These are phyloP conservation scores for Brachionus koreanus DNA, from an alignment of 1,140 invertebrate genomes.

Conservation along the genomic window DNA sequence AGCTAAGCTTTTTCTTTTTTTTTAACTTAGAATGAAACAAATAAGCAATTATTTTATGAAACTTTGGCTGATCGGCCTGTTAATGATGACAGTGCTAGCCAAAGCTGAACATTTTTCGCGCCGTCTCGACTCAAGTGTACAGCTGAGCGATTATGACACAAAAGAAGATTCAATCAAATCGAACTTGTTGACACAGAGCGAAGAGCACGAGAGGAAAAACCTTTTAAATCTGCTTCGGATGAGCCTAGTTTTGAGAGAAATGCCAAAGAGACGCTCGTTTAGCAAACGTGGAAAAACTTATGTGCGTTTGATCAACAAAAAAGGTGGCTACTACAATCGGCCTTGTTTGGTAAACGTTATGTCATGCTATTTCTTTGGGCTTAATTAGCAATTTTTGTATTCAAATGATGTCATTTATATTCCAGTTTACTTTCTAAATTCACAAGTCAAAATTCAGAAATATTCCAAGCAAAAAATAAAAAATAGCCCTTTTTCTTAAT, in stretches of 20 bases:
- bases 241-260: background rate
- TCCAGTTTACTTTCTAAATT: background rate
- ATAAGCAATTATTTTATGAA: background rate
- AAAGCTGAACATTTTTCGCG: background rate
- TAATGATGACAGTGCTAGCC: background rate
- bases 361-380: slow-evolving; percentile 40
- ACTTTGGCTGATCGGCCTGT: background rate
- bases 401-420: background rate
- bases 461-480: background rate
- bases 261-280: background rate
- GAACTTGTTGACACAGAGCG: background rate
- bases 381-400: background rate
- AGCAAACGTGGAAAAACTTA: slow-evolving; percentile 22
- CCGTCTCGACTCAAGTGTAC: background rate
- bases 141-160: background rate
- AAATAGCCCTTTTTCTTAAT: background rate
- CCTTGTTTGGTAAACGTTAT: slow-evolving; percentile 43
- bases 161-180: background rate
- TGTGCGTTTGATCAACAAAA: slow-evolving; percentile 38
- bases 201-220: background rate
- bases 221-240: background rate
- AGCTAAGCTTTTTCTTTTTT: background rate
- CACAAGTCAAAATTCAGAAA: background rate
- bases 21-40: background rate
- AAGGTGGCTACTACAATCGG: slow-evolving; percentile 25